Base-by-base conservation (phyloP, 2,888 invertebrate genomes). In the Thalpophila matura region DNA sequence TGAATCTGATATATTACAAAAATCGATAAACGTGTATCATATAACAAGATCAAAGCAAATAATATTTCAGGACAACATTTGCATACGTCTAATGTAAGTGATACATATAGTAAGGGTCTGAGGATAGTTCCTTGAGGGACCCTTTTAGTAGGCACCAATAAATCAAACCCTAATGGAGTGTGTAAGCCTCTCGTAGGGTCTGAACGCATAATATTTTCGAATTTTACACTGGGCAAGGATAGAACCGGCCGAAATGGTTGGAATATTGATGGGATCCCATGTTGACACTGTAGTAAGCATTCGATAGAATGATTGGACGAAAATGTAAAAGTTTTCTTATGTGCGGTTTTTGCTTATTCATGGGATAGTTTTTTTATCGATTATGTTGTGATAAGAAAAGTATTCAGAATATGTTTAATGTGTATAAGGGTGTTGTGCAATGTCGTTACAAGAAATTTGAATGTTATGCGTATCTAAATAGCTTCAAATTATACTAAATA, bases 81-180 rank as follows among this genome's bases (percentile, higher is more conserved):
- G 89, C 92, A 92, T 93, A 90, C 85, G 86, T 85, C 90, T 91
- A 91, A 92, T 92, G 89, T 89, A 90, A 87, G 86, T 89, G 87
- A 91, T 91, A 89, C 84, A 86, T 88, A 89, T 88, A 89, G 84
- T 81, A 86, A 86, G 86, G 91, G 91, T 77, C 89, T 87, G 79
- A 90, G 87, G 85, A 89, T 84, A 82, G 89, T 82, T 90, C 89
- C 91, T 91, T 90, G 89, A 78, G 89, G 87, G 90, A 93, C 92
- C 91, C 93, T 93, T 93, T 93, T 93, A 93, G 91, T 89, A 87
- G 86, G 83, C 76, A 84, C 89, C 86, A 85, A 94, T 94, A 94
- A 93, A 94, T 94, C 93, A 94, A 90, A 79, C 79, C 89, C 82
- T 93, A 94, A 94, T 93, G 93, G 93, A 91, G 89, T 91, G 88